Conservation (phyloP, 2,113 vertebrate species). For the Microtus oregoni region DNA sequence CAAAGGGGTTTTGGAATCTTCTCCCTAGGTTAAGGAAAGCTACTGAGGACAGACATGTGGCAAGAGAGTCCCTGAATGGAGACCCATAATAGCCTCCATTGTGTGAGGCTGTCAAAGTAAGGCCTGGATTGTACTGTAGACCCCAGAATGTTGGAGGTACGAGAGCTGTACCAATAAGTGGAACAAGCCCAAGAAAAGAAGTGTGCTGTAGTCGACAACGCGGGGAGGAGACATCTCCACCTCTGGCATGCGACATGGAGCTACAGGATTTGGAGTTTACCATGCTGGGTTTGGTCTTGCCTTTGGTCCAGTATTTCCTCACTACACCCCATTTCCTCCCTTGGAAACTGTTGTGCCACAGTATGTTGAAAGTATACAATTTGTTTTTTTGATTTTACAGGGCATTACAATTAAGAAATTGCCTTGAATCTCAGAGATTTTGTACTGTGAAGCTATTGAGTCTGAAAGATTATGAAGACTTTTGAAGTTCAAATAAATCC, state of each 20-base stretch:
- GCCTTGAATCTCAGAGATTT: not conserved
- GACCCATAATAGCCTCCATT: not conserved
- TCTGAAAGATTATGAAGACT: not conserved
- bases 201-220: not conserved
- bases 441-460: not conserved
- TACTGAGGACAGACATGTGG: not conserved
- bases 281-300: not conserved
- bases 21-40: not conserved
- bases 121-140: not conserved
- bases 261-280: not conserved
- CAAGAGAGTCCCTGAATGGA: not conserved
- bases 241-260: not conserved
- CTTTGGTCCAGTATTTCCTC: not conserved
- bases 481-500: not conserved
- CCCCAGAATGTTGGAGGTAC: not conserved
- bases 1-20: not conserved
- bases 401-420: not conserved
- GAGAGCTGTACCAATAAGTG: not conserved
- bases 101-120: not conserved
- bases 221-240: not conserved
- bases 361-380: not conserved
- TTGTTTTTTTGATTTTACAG: not conserved
- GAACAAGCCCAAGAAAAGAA: not conserved
- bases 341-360: not conserved
- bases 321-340: not conserved